Base-by-base conservation (phyloP, 1,140 invertebrate genomes). In the Sycophila sp. region DNA sequence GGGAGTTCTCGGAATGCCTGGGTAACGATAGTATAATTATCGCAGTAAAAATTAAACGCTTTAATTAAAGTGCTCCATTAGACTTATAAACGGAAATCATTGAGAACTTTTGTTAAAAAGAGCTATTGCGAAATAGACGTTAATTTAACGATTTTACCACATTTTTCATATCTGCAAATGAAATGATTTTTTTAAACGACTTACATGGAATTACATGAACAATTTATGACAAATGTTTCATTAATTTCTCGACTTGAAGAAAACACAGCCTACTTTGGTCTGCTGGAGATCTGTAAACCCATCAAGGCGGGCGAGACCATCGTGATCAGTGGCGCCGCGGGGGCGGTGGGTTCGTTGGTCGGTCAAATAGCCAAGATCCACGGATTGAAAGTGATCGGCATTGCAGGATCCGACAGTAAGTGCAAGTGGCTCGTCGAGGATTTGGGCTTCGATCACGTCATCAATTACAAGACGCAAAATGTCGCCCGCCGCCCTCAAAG, bases 191-290 rank as follows among this genome's bases (percentile, higher is more conserved):
- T 40, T 40, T 40, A 40, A 38, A 40, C 38, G 38, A n/a, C n/a
- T n/a, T n/a, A n/a, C n/a, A 40, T 13, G n/a, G 3, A 40, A 10
- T 10, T 13, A n/a, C n/a, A 2, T 10, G 13, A n/a, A n/a, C 15
- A 42, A 42, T 42, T 8, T 7, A 22, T 6, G 19, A 24, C 6
- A 22, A 47, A 22, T 4, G 19, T 47, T 47, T 17, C n/a, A 42
- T n/a, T 40, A 4, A 8, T 15, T 15, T 15, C n/a, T 40, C 38
- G n/a, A n/a, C n/a, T n/a, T 19, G n/a, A 19, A 17, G 92, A 91
- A 15, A 89, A 89, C 65, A 92, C 91, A 4, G 91, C 92, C 1
- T 93, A 92, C 77, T 93, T 93, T 80, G 92, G 92, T 0, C 85
- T 93, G 13, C 75, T 90, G 17, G 88, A 92, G 72, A 81, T 92